phyloP scores from a whole-genome alignment of 2,797 vertebrate species.

The Sebastiscus tertius region DNA sequence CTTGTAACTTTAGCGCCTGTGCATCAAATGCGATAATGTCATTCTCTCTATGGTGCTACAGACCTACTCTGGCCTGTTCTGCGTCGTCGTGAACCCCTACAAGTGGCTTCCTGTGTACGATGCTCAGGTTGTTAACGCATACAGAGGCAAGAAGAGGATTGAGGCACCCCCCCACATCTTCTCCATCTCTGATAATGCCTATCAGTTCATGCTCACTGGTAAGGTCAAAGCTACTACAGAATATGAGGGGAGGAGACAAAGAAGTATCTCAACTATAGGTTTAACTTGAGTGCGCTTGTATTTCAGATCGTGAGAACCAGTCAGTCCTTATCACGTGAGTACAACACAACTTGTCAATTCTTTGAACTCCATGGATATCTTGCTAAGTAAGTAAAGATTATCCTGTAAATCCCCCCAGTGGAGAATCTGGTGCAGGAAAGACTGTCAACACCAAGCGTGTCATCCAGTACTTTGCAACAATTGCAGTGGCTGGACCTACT shows the following conservation, averaged over 20 bases:
- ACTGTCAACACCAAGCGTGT: slow-evolving; percentile 78
- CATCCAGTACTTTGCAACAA: slow-evolving; percentile 76
- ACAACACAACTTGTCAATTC: background rate
- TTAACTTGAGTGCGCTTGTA: background rate
- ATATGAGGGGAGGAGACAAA: background rate
- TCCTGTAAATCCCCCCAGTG: slow-evolving; percentile 22
- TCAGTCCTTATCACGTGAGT: slow-evolving; percentile 87
- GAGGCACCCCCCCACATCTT: slow-evolving; percentile 76
- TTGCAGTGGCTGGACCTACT: slow-evolving; percentile 44
- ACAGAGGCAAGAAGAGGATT: slow-evolving; percentile 78
- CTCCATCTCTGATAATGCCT: slow-evolving; percentile 92
- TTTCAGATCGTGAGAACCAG: slow-evolving; percentile 86
- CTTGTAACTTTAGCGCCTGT: background rate
- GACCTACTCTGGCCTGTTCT: slow-evolving; percentile 91
- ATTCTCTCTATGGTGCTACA: background rate
- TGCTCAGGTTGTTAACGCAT: slow-evolving; percentile 38
- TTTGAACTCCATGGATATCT: background rate
- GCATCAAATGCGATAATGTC: background rate
- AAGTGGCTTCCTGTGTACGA: slow-evolving; percentile 89
- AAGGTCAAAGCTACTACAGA: background rate
- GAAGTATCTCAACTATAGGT: background rate
- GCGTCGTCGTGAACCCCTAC: slow-evolving; percentile 89
- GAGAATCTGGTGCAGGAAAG: slow-evolving; percentile 73
- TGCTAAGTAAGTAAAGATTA: background rate
- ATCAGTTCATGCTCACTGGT: slow-evolving; percentile 85